phyloP scores from a whole-genome alignment of 2,113 vertebrate genomes.

The Pithys albifrons region DNA sequence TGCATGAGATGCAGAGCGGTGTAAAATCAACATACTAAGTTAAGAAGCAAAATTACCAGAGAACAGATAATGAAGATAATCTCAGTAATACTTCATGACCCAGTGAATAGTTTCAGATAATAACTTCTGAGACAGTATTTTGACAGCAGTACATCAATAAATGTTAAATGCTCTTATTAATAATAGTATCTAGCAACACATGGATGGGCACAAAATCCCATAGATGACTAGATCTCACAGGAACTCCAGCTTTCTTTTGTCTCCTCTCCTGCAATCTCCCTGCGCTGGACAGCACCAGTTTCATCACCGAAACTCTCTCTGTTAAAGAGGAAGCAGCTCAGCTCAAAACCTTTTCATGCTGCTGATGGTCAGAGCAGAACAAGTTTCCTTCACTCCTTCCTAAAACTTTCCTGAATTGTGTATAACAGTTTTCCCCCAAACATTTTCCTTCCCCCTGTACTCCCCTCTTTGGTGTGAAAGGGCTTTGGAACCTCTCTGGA shows the following conservation, averaged over 20 bases:
- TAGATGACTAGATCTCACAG: neutral
- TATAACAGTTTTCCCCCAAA: neutral
- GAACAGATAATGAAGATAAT: neutral
- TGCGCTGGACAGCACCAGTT: neutral
- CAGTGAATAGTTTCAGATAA: neutral
- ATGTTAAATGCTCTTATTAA: neutral
- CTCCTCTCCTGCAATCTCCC: neutral
- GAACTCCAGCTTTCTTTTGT: neutral
- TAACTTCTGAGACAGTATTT: neutral
- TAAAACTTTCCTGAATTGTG: neutral
- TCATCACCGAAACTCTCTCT: neutral
- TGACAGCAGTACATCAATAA: neutral
- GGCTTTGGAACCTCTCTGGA: neutral
- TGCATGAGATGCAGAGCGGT: neutral
- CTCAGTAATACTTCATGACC: neutral
- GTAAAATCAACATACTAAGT: neutral
- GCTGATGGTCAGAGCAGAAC: neutral
- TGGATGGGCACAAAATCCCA: neutral
- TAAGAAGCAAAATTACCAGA: neutral
- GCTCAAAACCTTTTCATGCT: neutral
- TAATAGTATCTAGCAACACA: neutral
- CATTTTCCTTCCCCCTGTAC: neutral
- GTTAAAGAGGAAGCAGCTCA: neutral
- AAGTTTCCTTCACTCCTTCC: neutral
- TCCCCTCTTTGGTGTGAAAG: neutral